Evolutionary conservation across 2,113 vertebrate genomes (phyloP).

Genomic region (Syngnathus floridae): DNA sequence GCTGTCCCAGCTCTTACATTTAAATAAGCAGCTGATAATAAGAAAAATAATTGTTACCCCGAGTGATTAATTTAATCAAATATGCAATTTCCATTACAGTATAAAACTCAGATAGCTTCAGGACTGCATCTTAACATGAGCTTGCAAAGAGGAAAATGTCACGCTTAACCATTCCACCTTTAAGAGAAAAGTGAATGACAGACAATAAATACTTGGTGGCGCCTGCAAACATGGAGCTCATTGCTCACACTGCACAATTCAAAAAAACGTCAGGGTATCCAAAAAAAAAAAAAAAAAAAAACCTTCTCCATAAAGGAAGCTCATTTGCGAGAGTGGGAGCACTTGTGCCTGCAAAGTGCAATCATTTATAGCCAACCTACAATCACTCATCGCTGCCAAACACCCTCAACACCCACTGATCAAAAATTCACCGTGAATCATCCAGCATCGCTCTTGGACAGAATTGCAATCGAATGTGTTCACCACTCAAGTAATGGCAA

Average conservation of each 20-base stretch:
- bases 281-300: neutral
- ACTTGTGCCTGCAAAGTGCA: slow-evolving; percentile 35
- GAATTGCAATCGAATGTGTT: slow-evolving; percentile 47
- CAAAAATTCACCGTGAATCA: slow-evolving; percentile 23
- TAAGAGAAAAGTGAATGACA: slow-evolving; percentile 47
- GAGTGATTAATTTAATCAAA: neutral
- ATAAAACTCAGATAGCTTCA: slow-evolving; percentile 19
- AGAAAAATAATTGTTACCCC: neutral
- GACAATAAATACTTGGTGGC: slow-evolving; percentile 30
- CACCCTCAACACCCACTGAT: slow-evolving; percentile 23
- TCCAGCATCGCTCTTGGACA: slow-evolving; percentile 31
- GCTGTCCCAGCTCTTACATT: neutral
- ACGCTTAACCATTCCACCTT: slow-evolving; percentile 48
- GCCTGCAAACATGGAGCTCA: slow-evolving; percentile 41
- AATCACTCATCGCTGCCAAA: slow-evolving; percentile 42
- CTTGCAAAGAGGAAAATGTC: slow-evolving; percentile 44
- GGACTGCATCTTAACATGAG: slow-evolving; percentile 36
- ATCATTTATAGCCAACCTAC: slow-evolving; percentile 41
- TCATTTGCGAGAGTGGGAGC: slow-evolving; percentile 25
- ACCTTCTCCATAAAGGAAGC: slow-evolving; percentile 2
- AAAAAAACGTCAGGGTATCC: neutral
- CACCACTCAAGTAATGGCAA: slow-evolving; percentile 41
- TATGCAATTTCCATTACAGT: slow-evolving; percentile 5
- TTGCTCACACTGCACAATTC: neutral
- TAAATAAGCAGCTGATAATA: slow-evolving; percentile 15